Conservation (phyloP, 2,797 vertebrate species). For the Diglossa cyanea region DNA sequence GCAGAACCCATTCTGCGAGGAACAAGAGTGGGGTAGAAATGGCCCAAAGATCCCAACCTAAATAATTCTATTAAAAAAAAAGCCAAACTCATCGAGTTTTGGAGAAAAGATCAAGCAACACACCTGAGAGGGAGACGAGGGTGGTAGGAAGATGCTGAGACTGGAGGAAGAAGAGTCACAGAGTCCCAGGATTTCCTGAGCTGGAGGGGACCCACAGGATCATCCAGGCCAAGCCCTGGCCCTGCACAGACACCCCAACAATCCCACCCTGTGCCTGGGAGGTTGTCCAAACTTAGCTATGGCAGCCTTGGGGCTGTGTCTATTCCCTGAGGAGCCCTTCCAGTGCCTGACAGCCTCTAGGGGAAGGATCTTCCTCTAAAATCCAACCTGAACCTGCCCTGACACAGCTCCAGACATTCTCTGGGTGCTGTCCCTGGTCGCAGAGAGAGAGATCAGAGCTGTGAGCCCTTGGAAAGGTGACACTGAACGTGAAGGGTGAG, state of each 20-base stretch:
- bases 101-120: not conserved
- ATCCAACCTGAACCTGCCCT: not conserved
- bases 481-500: not conserved
- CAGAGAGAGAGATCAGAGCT: not conserved
- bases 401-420: not conserved
- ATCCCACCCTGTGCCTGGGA: not conserved
- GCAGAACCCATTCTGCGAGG: not conserved
- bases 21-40: not conserved
- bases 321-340: fast-evolving
- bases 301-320: fast-evolving
- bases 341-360: fast-evolving
- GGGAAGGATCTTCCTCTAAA: not conserved
- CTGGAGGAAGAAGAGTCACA: not conserved
- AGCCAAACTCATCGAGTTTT: fast-evolving
- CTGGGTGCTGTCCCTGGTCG: not conserved
- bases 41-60: fast-evolving
- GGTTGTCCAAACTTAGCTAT: fast-evolving
- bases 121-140: not conserved
- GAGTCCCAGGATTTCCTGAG: not conserved
- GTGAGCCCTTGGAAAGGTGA: not conserved
- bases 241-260: not conserved
- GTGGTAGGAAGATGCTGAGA: not conserved
- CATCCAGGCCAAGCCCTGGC: not conserved
- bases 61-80: too few species aligned
- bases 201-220: not conserved